Conservation (phyloP, 1,140 invertebrate genomes). For the Whitmania pigra region DNA sequence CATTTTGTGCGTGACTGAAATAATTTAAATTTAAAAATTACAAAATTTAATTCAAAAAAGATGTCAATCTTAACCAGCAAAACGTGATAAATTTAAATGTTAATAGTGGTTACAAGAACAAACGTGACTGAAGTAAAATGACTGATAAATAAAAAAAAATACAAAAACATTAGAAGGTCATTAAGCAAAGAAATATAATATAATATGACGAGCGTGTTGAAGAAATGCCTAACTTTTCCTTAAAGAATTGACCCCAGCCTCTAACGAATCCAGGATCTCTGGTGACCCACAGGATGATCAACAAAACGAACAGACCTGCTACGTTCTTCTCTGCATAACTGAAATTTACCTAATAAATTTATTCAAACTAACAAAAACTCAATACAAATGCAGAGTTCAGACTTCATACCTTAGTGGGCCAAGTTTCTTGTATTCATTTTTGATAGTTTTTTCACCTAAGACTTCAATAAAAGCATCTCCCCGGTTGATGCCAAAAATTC, state of each 20-base stretch:
- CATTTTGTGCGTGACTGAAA: no score
- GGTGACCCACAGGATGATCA: constrained; percentile 72
- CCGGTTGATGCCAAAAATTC: constrained; percentile 8
- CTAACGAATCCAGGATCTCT: constrained; percentile 63
- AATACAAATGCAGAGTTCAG: background rate
- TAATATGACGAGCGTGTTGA: no score
- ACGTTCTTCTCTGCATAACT: constrained; percentile 40
- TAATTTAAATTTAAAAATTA: no score
- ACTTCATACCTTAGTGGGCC: background rate
- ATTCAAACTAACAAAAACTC: background rate
- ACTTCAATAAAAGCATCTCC: background rate
- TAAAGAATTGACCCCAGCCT: constrained; percentile 47
- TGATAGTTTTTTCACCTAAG: background rate
- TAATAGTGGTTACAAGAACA: no score
- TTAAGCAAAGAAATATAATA: no score
- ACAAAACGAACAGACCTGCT: constrained; percentile 57
- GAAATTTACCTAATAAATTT: background rate
- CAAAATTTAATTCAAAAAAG: no score
- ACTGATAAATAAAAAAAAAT: no score
- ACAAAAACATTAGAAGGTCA: no score
- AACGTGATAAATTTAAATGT: no score
- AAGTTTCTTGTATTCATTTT: background rate
- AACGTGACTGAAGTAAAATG: no score
- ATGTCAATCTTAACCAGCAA: no score
- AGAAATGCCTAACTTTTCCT: background rate